Conservation (phyloP, 2,797 vertebrate species). For the Ciconia nigra region DNA sequence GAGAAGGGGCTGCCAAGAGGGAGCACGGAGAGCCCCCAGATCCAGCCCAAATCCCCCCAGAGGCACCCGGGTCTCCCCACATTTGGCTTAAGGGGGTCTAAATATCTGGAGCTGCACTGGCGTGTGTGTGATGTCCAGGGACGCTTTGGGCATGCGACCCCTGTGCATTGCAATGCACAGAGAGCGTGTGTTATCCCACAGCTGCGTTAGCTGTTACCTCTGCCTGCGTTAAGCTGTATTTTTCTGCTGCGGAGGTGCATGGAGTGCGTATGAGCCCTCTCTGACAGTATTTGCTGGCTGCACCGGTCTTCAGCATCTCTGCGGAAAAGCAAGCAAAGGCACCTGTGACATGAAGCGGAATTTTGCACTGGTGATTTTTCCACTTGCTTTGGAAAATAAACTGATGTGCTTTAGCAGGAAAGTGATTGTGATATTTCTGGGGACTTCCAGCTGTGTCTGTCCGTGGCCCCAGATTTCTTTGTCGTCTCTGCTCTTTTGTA, state of each 20-base stretch:
- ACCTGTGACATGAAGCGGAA: rapidly evolving
- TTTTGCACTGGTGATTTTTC: background rate
- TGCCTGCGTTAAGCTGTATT: background rate
- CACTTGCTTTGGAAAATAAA: background rate
- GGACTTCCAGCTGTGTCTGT: background rate
- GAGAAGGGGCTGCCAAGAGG: background rate
- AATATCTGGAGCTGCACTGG: background rate
- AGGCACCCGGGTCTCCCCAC: background rate
- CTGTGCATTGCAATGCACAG: rapidly evolving
- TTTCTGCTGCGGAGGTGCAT: background rate
- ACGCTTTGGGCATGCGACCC: background rate
- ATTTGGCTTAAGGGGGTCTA: background rate
- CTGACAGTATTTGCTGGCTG: background rate
- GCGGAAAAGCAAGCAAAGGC: background rate
- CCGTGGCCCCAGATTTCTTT: background rate
- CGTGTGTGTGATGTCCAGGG: rapidly evolving
- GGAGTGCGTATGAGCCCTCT: background rate
- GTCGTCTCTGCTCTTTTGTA: background rate
- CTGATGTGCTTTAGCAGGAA: background rate
- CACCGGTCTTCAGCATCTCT: background rate
- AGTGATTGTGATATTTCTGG: background rate
- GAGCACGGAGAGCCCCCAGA: background rate
- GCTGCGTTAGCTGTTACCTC: background rate
- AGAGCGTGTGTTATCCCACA: background rate
- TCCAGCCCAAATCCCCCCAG: background rate